Base-by-base conservation (phyloP, 2,888 invertebrate species). In the Myopa tessellatipennis region DNA sequence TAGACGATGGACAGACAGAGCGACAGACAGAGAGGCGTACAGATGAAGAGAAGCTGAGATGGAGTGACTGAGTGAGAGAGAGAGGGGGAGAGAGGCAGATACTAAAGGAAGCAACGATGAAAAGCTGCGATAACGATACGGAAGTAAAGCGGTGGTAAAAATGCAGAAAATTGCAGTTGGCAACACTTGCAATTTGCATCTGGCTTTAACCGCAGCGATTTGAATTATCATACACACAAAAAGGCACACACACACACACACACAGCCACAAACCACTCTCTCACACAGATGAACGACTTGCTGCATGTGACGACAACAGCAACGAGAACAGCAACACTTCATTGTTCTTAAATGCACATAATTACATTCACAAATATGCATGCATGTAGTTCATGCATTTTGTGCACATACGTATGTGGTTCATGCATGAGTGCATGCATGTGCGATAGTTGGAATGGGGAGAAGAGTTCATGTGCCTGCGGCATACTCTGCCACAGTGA, bases 201-300 rank as follows among this genome's bases (percentile, higher is more conserved):
- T 79, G 79, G 80, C 81, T 79, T 78, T 79, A 82, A 82, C 81
- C 82, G 79, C 82, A 82, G 81, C 80, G 80, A 82, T 82, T 82
- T 82, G 80, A 80, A 82, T 82, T 81, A 78, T 69, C 60, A 71
- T 78, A 82, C 70, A 55, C 50, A 71, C 40, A 71, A 55, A 50
- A 71, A 68, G 4, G 58, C 65, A 71, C 50, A 63, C 8, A 55
- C 71, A 63, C 60, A 71, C 75, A 63, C 63, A 65, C 60, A 75
- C 63, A 65, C 38, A 65, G 40, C 40, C 65, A 71, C 50, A 63
- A 8, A 55, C 71, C 26, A 26, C 26, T 26, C 1, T 58, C 75
- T 69, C 75, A 80, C 79, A 78, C 16, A 26, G 60, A 61, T 26
- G 26, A 14, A 68, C 14, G 26, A 6, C 18, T 45, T 45, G 45